A percentile compares a stretch with the other conserved stretches of the same genome.
Evolutionary conservation across 2,797 vertebrate genomes (phyloP).

Genomic region (Pelochelys cantorii): DNA sequence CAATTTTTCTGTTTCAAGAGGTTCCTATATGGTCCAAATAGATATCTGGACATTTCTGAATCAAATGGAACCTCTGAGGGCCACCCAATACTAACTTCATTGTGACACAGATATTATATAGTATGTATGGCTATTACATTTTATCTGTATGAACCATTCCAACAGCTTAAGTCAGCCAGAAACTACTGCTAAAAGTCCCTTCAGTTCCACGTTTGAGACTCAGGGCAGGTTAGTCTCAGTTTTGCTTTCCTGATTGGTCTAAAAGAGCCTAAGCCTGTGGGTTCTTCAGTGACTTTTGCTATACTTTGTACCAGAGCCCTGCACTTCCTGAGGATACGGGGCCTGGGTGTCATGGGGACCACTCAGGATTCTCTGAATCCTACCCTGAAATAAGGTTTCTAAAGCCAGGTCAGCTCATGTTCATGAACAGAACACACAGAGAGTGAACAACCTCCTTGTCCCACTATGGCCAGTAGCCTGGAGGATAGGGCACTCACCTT

Average conservation of each 20-base stretch:
- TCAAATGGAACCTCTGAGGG: not conserved
- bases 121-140: not conserved
- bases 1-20: not conserved
- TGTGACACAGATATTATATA: not conserved
- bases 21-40: not conserved
- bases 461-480: no score
- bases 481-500: no score
- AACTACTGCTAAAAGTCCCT: not conserved
- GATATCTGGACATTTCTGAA: not conserved
- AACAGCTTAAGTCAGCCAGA: not conserved
- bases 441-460: no score
- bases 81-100: not conserved
- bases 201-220: no score
- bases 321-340: no score
- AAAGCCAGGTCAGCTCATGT: no score
- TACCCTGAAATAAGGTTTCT: no score
- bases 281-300: not conserved
- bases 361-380: no score
- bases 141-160: not conserved
- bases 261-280: not conserved
- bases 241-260: not conserved
- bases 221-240: not conserved
- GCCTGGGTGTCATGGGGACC: no score
- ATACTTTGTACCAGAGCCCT: not conserved
- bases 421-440: no score